phyloP scores from a whole-genome alignment of 2,113 vertebrate genomes.

The Campylomormyrus tamandua region DNA sequence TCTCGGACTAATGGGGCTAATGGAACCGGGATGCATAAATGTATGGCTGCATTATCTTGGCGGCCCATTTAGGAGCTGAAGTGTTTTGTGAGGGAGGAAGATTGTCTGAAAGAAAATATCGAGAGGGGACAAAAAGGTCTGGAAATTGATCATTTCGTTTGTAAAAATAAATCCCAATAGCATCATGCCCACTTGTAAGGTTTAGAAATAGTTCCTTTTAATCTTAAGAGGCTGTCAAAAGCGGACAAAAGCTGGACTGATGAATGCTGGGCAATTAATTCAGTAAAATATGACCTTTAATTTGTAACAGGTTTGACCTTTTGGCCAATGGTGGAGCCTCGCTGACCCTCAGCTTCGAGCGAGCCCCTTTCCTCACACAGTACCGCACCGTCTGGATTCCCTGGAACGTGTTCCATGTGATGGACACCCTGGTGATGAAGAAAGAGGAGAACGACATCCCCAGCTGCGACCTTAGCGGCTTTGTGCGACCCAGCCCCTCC shows the following conservation, averaged over 20 bases:
- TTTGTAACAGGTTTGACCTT: constrained; percentile 80
- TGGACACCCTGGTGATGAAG: constrained; percentile 97
- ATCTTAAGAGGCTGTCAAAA: background rate
- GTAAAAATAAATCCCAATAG: constrained; percentile 13
- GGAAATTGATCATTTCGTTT: constrained; percentile 10
- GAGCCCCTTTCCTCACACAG: constrained; percentile 80
- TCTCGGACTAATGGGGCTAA: background rate
- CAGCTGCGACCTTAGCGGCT: constrained; percentile 86
- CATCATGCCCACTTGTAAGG: background rate
- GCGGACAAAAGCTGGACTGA: background rate
- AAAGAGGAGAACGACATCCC: constrained; percentile 89
- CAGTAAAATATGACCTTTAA: background rate
- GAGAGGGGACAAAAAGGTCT: background rate
- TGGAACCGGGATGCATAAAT: background rate
- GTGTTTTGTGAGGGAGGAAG: constrained; percentile 5
- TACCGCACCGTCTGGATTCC: constrained; percentile 91
- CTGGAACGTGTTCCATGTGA: constrained; percentile 93
- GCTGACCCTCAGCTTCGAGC: constrained; percentile 83
- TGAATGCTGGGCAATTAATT: background rate
- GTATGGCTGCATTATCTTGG: background rate
- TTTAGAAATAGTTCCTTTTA: background rate
- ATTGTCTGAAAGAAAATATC: constrained; percentile 34
- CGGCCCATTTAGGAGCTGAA: background rate
- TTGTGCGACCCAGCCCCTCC: constrained; percentile 79
- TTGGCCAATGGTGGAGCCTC: constrained; percentile 88